These are phyloP conservation scores for Lathamus discolor DNA, from an alignment of 2,113 vertebrate species.

Conservation along the genomic window DNA sequence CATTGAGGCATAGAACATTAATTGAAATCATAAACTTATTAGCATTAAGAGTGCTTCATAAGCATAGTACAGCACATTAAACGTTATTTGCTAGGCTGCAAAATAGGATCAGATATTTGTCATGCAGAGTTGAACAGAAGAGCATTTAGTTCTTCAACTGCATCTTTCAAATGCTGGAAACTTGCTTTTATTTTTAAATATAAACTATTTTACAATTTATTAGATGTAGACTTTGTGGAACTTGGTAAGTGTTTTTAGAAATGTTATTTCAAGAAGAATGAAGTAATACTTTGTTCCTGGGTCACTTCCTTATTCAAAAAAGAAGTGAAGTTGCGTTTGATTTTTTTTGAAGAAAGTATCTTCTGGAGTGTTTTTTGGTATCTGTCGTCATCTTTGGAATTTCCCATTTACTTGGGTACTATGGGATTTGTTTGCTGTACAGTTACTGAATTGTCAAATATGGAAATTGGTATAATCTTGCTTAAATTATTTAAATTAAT, in stretches of 20 bases:
- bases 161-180: not conserved
- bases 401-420: not conserved
- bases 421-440: not conserved
- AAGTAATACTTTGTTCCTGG: not conserved
- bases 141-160: not conserved
- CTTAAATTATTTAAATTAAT: not conserved
- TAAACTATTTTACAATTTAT: not conserved
- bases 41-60: not conserved
- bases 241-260: not conserved
- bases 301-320: not conserved
- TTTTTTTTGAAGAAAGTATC: not conserved
- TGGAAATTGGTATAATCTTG: not conserved
- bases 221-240: not conserved
- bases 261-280: not conserved
- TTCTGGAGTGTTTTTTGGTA: not conserved
- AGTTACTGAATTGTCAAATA: not conserved
- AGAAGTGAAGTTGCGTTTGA: not conserved
- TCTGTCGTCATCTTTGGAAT: not conserved
- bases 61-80: not conserved
- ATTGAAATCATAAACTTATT: not conserved
- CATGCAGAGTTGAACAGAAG: not conserved
- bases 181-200: not conserved
- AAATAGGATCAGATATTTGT: not conserved
- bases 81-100: not conserved
- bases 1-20: not conserved